Percentiles rank a stretch among this genome's conserved stretches.
Evolutionary conservation across 2,797 vertebrate species (phyloP).

Genomic region (Iguana delicatissima): DNA sequence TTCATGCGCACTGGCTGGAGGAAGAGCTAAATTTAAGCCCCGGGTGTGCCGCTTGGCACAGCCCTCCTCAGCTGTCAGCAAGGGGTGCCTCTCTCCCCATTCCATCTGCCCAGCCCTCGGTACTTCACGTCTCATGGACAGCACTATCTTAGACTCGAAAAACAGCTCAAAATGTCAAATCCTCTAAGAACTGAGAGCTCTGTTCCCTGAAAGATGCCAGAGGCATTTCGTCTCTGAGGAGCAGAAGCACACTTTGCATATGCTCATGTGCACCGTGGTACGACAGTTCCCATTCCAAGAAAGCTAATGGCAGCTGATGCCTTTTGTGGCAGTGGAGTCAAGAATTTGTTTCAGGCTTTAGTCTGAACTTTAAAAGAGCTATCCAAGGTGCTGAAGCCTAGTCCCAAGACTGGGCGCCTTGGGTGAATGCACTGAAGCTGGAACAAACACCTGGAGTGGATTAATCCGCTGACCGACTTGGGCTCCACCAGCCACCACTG

Average conservation of each 20-base stretch:
- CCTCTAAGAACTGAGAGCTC: neutral
- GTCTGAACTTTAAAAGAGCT: no score
- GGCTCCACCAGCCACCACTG: no score
- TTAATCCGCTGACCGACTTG: no score
- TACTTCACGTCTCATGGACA: neutral
- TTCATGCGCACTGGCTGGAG: neutral
- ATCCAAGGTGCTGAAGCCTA: no score
- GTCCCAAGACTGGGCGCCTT: no score
- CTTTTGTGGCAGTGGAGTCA: no score
- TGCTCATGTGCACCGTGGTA: neutral
- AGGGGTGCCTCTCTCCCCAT: neutral
- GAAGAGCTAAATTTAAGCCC: constrained; percentile 32
- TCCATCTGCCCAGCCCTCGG: neutral
- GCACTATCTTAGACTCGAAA: neutral
- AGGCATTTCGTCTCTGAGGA: neutral
- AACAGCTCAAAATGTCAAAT: neutral
- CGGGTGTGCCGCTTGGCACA: neutral
- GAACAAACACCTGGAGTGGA: no score
- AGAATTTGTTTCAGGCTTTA: no score
- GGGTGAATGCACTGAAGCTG: no score
- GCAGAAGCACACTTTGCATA: neutral
- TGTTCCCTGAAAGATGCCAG: neutral
- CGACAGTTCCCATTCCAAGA: no score
- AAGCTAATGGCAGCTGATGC: no score
- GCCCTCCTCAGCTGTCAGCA: neutral